These are phyloP conservation scores for Isurus oxyrinchus DNA, from an alignment of 2,113 vertebrate genomes.

Conservation along the genomic window DNA sequence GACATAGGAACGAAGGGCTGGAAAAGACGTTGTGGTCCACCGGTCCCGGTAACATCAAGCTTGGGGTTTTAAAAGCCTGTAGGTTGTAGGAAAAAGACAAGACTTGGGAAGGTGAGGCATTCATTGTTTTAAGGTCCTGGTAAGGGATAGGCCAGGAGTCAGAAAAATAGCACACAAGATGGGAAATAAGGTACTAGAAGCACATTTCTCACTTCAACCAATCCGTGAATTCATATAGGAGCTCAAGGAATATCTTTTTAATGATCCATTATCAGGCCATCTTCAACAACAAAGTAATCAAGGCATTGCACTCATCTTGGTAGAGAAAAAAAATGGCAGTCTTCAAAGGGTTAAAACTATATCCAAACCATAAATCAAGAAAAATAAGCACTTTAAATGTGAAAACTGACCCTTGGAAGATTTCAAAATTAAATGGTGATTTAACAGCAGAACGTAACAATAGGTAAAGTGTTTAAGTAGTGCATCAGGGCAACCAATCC, in stretches of 20 bases:
- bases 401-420: background rate
- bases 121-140: background rate
- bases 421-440: background rate
- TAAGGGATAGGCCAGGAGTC: background rate
- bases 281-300: background rate
- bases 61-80: background rate
- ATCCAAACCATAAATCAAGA: background rate
- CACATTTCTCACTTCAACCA: background rate
- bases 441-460: background rate
- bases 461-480: background rate
- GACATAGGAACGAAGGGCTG: background rate
- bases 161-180: background rate
- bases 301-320: background rate
- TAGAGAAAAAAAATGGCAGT: background rate
- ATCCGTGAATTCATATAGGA: background rate
- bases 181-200: background rate
- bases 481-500: background rate
- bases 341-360: slow-evolving; percentile 20
- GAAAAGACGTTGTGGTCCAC: background rate
- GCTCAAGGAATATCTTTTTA: background rate
- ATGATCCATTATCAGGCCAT: background rate
- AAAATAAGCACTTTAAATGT: background rate
- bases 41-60: background rate
- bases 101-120: background rate
- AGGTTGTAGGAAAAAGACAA: background rate